Evolutionary conservation across 2,888 invertebrate species (phyloP), one percentile per base, ranked within the genome.

Genomic region (Dryobotodes eremita): DNA sequence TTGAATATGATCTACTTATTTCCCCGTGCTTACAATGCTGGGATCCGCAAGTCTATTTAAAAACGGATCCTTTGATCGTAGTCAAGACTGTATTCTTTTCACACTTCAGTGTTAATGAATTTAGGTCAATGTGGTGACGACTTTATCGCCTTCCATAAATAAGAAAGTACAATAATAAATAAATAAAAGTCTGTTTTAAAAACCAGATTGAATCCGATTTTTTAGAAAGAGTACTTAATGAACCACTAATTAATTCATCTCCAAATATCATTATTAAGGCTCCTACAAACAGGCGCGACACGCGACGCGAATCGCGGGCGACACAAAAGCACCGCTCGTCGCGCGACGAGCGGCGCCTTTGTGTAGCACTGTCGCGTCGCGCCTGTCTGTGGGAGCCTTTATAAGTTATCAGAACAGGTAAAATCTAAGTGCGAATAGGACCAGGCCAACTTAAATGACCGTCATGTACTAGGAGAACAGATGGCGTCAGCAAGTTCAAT

Each of bases 401-500:
- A 17, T 55, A 15, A 15, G 17, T 26, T 17, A 65, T 23, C 3
- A 13, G 66, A 79, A 59, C 46, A 61, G 66, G 68, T 80, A 15
- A 80, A 75, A 57, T 48, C 36, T 26, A 62, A 42, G 68, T 50
- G 64, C 5, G 68, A 42, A 75, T 42, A 61, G 48, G 6, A 26
- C 20, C 48, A 55, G 17, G 8, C 4, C 17, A 75, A 65, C 64
- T 79, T 73, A 75, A 69, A 36, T n/a, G 31, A 82, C 66, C 70
- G 50, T 15, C 46, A 71, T 66, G 26, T 72, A 83, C 80, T 26
- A 84, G 76, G 84, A 50, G 57, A 75, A 36, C 65, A 84, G 71
- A 64, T 53, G 53, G 50, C 68, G 57, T 71, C 71, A 76, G 71
- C 64, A 76, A 61, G 55, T 80, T 80, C 55, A 61, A 84, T 83